Evolutionary conservation across 2,797 vertebrate genomes (phyloP).

Genomic region (Steatocranus sp.): DNA sequence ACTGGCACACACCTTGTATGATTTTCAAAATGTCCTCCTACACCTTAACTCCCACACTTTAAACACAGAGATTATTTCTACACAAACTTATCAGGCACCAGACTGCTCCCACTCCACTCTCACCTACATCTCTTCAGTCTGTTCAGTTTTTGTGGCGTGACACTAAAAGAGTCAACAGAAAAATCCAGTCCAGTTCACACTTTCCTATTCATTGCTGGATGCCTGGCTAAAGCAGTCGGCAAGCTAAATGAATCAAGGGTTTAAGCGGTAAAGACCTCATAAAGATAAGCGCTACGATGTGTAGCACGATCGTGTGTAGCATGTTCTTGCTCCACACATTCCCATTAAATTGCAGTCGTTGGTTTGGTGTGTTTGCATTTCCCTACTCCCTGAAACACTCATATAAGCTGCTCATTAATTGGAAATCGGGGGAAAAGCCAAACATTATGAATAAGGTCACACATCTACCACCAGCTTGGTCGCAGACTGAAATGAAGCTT

Average conservation of each 20-base stretch:
- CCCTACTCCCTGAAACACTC: background rate
- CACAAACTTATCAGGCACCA: background rate
- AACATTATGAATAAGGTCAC: background rate
- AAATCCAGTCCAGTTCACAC: background rate
- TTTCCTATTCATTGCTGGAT: background rate
- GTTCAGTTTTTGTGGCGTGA: background rate
- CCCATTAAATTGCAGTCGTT: background rate
- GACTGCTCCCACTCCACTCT: background rate
- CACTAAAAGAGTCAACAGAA: background rate
- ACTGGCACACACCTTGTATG: background rate
- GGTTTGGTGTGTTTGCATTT: background rate
- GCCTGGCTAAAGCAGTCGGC: background rate
- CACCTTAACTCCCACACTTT: background rate
- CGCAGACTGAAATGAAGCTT: background rate
- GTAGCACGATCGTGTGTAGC: background rate
- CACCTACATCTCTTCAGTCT: background rate
- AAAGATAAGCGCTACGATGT: background rate
- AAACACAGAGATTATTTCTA: background rate
- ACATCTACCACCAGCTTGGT: background rate
- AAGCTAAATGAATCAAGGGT: background rate
- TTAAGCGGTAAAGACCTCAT: background rate
- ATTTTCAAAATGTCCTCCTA: background rate
- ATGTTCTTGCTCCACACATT: background rate
- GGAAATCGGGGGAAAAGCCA: rapidly evolving
- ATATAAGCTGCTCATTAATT: background rate